Conservation (phyloP, 1,140 invertebrate species). For the Camponotus floridanus region DNA sequence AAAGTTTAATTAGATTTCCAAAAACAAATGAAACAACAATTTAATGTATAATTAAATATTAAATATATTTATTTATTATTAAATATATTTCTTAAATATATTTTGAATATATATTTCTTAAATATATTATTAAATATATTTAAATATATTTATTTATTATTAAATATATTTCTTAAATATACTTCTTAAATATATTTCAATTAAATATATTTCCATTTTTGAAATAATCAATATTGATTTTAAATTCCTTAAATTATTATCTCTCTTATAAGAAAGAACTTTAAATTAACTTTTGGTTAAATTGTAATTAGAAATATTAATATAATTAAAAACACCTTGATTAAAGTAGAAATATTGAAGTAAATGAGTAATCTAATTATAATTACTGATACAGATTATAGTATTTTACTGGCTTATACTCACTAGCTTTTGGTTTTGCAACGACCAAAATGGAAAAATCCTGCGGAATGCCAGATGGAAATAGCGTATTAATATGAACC, state of each 20-base stretch:
- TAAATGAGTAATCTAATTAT: background rate
- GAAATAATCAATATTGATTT: background rate
- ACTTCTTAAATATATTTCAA: too few species aligned
- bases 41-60: background rate
- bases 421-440: slow-evolving; percentile 13
- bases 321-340: background rate
- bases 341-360: background rate
- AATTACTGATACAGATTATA: background rate
- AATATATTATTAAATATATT: too few species aligned
- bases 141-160: background rate
- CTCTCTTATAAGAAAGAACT: background rate
- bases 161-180: background rate
- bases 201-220: background rate
- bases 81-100: too few species aligned
- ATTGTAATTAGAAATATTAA: background rate
- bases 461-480: slow-evolving; percentile 10
- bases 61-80: too few species aligned
- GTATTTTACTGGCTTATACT: background rate
- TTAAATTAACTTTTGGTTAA: too few species aligned
- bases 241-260: background rate
- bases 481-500: slow-evolving; percentile 19
- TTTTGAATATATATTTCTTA: too few species aligned
- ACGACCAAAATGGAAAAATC: slow-evolving; percentile 26
- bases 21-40: background rate
- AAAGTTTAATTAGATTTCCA: background rate